Percentiles rank a stretch among this genome's conserved stretches.
Evolutionary conservation across 2,113 vertebrate species (phyloP).

Genomic region (Hippocampus abdominalis): DNA sequence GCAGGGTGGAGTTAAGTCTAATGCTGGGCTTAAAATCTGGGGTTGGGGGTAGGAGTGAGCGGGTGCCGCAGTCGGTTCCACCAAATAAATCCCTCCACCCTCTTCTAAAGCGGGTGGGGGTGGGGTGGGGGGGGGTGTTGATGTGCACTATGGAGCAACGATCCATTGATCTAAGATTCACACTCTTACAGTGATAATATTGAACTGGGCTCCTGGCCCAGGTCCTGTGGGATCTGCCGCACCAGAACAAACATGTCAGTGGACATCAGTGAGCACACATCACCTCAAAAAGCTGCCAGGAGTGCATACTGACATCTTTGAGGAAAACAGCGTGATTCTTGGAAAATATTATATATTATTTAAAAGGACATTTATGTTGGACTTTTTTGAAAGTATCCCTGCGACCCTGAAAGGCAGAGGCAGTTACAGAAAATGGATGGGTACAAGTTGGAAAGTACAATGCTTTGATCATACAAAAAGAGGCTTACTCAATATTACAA

Average conservation of each 20-base stretch:
- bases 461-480: background rate
- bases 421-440: background rate
- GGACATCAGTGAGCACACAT: slow-evolving; percentile 6
- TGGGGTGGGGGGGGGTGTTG: slow-evolving; percentile 16
- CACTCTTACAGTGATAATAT: slow-evolving; percentile 33
- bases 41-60: slow-evolving; percentile 9
- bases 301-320: background rate
- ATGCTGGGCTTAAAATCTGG: slow-evolving; percentile 8
- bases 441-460: background rate
- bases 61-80: slow-evolving; percentile 26
- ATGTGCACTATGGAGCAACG: slow-evolving; percentile 12
- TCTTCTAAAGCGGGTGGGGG: slow-evolving; percentile 17
- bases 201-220: slow-evolving; percentile 35
- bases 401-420: background rate
- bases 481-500: background rate
- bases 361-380: background rate
- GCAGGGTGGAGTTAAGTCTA: slow-evolving; percentile 56
- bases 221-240: slow-evolving; percentile 6
- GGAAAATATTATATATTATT: background rate
- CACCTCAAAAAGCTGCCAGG: background rate
- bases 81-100: slow-evolving; percentile 39
- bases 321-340: background rate
- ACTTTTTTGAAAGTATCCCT: background rate
- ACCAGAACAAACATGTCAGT: background rate
- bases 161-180: slow-evolving; percentile 32